Evolutionary conservation across 2,113 vertebrate genomes (phyloP).

Genomic region (Buteo buteo): DNA sequence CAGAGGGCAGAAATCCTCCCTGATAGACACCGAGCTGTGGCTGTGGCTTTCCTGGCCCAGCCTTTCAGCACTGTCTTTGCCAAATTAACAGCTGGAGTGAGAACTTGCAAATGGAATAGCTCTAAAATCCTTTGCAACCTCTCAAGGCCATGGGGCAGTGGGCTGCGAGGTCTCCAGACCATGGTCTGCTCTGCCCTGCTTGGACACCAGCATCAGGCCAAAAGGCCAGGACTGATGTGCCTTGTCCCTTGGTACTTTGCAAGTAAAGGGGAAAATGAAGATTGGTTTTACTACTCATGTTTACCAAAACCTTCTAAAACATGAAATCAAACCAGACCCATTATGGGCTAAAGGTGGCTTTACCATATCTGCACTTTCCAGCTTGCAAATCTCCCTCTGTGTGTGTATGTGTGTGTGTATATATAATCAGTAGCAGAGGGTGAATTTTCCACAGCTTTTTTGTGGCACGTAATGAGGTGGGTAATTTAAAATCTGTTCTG

Average conservation of each 20-base stretch:
- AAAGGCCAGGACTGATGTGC: background rate
- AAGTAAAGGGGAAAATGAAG: background rate
- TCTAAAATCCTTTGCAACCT: background rate
- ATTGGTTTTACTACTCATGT: background rate
- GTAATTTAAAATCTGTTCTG: slow-evolving; percentile 5
- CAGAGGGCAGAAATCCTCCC: background rate
- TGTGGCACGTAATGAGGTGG: background rate
- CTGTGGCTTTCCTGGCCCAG: background rate
- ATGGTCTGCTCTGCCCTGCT: background rate
- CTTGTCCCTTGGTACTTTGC: background rate
- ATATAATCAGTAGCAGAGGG: background rate
- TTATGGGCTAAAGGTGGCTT: background rate
- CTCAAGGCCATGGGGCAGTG: background rate
- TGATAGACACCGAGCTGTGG: background rate
- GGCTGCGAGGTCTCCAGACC: background rate
- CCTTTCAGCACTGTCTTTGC: background rate
- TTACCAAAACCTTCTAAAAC: background rate
- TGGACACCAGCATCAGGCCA: background rate
- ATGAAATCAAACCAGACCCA: background rate
- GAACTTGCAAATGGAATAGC: background rate
- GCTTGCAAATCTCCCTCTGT: background rate
- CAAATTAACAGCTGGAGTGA: slow-evolving; percentile 4
- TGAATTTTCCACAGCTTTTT: background rate
- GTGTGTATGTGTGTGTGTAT: fast-evolving
- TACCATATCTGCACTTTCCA: background rate